These are phyloP conservation scores for Hyles vespertilio DNA, from an alignment of 1,140 invertebrate species.

Conservation along the genomic window DNA sequence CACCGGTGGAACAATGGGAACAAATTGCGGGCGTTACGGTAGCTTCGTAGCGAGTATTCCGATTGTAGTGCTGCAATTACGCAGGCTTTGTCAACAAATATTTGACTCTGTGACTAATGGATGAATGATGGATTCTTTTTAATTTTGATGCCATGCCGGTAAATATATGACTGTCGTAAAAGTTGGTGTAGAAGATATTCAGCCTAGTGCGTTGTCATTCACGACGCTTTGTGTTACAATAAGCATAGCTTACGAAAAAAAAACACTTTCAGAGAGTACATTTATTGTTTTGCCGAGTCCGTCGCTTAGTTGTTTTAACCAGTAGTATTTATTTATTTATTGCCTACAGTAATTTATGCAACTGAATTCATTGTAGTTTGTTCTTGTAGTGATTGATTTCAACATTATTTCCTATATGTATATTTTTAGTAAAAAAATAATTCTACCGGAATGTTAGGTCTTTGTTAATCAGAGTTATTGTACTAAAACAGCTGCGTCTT, in stretches of 20 bases:
- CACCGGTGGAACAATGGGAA: conserved; percentile 60
- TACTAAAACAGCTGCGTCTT: background rate
- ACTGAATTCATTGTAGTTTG: too few species aligned
- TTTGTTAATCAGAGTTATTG: too few species aligned
- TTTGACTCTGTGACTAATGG: conserved; percentile 70
- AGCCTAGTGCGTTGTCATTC: conserved; percentile 57
- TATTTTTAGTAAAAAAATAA: too few species aligned
- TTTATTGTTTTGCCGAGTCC: background rate
- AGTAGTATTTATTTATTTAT: too few species aligned
- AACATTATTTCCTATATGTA: too few species aligned
- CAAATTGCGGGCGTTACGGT: conserved; percentile 74
- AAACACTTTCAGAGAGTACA: background rate
- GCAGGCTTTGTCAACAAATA: conserved; percentile 65
- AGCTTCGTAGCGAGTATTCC: conserved; percentile 72
- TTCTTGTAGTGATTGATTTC: too few species aligned
- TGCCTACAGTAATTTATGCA: too few species aligned
- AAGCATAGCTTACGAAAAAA: conserved; percentile 52
- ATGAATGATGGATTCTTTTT: conserved; percentile 73
- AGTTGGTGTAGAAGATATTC: conserved; percentile 59
- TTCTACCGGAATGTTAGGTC: too few species aligned
- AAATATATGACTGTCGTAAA: conserved; percentile 69
- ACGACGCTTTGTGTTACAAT: conserved; percentile 47
- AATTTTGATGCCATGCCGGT: conserved; percentile 64
- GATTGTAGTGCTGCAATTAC: conserved; percentile 70
- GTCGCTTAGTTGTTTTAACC: background rate